Conservation (phyloP, 2,888 invertebrate genomes). For the Matsumyia berberina region DNA sequence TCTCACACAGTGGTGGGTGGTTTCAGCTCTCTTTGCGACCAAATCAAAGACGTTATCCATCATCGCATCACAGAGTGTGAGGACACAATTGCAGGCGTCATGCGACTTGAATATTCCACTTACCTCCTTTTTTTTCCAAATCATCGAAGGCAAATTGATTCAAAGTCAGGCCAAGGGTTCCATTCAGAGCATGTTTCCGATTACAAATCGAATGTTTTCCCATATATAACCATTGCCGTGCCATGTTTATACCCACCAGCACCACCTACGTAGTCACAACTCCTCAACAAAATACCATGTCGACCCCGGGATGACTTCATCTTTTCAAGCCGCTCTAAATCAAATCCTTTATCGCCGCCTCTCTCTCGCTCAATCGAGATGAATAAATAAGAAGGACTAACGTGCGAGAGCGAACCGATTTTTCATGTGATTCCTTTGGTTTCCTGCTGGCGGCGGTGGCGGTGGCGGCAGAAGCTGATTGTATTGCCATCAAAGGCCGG, state of each 20-base stretch:
- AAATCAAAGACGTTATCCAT: conserved; percentile 42
- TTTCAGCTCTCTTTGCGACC: background rate
- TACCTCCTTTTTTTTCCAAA: conserved; percentile 19
- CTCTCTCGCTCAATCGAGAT: conserved; percentile 41
- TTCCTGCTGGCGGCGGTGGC: conserved; percentile 6
- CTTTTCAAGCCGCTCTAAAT: conserved; percentile 35
- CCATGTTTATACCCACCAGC: conserved; percentile 27
- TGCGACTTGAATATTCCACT: conserved; percentile 22
- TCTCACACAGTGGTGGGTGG: background rate
- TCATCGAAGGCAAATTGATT: conserved; percentile 43
- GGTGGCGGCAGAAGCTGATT: conserved; percentile 21
- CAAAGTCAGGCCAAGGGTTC: background rate
- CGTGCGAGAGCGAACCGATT: conserved; percentile 46
- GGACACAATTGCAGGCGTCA: conserved; percentile 20
- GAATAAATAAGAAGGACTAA: conserved; percentile 51
- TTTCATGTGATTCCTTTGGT: conserved; percentile 48
- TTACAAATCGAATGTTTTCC: conserved; percentile 41
- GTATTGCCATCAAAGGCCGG: conserved; percentile 51
- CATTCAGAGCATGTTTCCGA: conserved; percentile 31
- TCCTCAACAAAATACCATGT: background rate
- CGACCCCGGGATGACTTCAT: conserved; percentile 42
- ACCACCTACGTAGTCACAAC: background rate
- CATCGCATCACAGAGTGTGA: conserved; percentile 21
- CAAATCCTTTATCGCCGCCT: conserved; percentile 63
- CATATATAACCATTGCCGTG: conserved; percentile 1